Evolutionary conservation across 1,140 invertebrate species (phyloP).

Genomic region (Oedothorax gibbosus): DNA sequence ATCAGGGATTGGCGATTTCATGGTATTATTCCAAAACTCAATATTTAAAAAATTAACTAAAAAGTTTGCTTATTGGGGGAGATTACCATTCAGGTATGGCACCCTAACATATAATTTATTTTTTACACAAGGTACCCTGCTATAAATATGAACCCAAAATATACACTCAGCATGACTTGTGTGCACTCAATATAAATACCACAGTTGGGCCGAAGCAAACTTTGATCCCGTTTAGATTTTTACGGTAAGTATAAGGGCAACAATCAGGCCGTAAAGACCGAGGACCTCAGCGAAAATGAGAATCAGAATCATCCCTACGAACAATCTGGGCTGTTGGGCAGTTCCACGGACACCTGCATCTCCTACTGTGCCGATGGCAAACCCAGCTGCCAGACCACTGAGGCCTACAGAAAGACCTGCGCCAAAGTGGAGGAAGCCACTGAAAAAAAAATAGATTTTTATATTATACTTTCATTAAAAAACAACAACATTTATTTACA

Average conservation of each 20-base stretch:
- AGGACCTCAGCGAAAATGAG: slow-evolving; percentile 99
- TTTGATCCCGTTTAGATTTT: slow-evolving; percentile 71
- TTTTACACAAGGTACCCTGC: not conserved
- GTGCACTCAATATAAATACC: slow-evolving; percentile 55
- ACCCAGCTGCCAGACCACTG: slow-evolving; percentile 96
- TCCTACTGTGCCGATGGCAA: slow-evolving; percentile 98
- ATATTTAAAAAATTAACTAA: no score
- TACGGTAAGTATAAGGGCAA: slow-evolving; percentile 97
- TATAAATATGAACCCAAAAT: slow-evolving; percentile 11
- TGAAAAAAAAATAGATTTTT: slow-evolving; percentile 29
- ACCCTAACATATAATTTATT: not conserved
- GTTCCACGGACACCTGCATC: slow-evolving; percentile 98
- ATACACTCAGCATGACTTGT: slow-evolving; percentile 40
- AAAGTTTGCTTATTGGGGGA: not conserved
- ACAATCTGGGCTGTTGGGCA: slow-evolving; percentile 97
- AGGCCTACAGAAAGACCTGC: slow-evolving; percentile 97
- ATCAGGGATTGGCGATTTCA: no score
- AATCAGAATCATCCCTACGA: slow-evolving; percentile 99
- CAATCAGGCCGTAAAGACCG: slow-evolving; percentile 99
- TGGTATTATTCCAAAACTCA: no score
- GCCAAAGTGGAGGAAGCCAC: slow-evolving; percentile 94
- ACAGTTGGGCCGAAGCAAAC: slow-evolving; percentile 49
- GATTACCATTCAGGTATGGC: not conserved
- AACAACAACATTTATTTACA: not conserved
- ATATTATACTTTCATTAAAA: not conserved